phyloP scores from a whole-genome alignment of 2,113 vertebrate species.

The Orcinus orca region DNA sequence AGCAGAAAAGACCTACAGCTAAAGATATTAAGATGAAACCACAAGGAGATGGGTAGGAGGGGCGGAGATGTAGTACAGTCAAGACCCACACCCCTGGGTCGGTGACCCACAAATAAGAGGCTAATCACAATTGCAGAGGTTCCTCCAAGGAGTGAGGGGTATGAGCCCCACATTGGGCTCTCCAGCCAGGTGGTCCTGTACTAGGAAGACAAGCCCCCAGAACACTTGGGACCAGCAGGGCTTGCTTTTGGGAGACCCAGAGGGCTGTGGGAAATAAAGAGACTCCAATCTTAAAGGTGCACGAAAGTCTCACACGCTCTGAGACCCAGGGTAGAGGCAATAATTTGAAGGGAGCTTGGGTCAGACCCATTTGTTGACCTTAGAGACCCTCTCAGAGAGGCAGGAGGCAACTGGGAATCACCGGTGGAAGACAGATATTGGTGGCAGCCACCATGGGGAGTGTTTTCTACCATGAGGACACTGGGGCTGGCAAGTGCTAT shows the following conservation, averaged over 20 bases:
- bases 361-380: too few species aligned
- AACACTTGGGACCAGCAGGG: not conserved
- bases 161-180: not conserved
- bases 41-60: not conserved
- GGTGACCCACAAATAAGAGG: not conserved
- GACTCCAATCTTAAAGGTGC: not conserved
- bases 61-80: not conserved
- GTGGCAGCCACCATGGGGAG: too few species aligned
- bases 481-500: too few species aligned
- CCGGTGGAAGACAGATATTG: too few species aligned
- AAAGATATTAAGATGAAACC: not conserved
- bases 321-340: too few species aligned
- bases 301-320: too few species aligned
- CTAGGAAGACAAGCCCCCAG: not conserved
- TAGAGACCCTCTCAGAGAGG: too few species aligned
- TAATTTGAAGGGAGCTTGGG: too few species aligned
- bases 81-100: not conserved
- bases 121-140: not conserved
- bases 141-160: not conserved
- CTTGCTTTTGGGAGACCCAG: not conserved
- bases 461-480: too few species aligned
- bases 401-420: too few species aligned
- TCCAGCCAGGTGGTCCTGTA: accelerated
- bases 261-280: not conserved
- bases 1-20: too few species aligned